These are phyloP conservation scores for Lottia scabra DNA, from an alignment of 2,888 invertebrate species.

Conservation along the genomic window DNA sequence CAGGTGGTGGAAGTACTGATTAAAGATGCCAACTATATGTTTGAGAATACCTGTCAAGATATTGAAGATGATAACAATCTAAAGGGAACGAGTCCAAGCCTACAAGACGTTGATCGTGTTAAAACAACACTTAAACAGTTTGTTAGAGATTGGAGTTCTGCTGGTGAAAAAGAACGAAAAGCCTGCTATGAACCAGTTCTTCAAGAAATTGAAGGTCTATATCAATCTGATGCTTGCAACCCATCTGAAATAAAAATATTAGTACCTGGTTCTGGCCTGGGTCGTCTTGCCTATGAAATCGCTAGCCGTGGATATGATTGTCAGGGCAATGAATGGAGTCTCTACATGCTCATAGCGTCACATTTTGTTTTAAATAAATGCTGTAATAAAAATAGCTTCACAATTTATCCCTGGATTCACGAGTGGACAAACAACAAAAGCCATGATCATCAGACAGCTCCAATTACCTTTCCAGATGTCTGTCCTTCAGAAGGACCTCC, in stretches of 20 bases:
- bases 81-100: background rate
- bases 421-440: conserved; percentile 91
- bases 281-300: conserved; percentile 93
- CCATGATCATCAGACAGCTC: conserved; percentile 83
- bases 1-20: conserved; percentile 79
- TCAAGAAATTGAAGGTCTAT: conserved; percentile 78
- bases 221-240: conserved; percentile 36
- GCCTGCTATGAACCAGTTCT: conserved; percentile 92
- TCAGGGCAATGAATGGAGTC: conserved; percentile 97
- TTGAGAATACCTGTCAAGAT: conserved; percentile 77
- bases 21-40: conserved; percentile 84
- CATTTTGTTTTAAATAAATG: conserved; percentile 92
- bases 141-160: conserved; percentile 95
- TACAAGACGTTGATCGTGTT: conserved; percentile 81
- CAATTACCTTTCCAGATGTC: conserved; percentile 89
- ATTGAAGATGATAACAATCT: conserved; percentile 23
- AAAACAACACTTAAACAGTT: conserved; percentile 95
- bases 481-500: conserved; percentile 79
- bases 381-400: conserved; percentile 78
- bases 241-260: conserved; percentile 69
- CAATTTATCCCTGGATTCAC: conserved; percentile 94
- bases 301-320: conserved; percentile 90
- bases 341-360: conserved; percentile 97
- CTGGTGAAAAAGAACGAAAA: conserved; percentile 84
- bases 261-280: conserved; percentile 97